These are phyloP conservation scores for Lemur catta DNA, from an alignment of 2,797 vertebrate species.

Conservation along the genomic window DNA sequence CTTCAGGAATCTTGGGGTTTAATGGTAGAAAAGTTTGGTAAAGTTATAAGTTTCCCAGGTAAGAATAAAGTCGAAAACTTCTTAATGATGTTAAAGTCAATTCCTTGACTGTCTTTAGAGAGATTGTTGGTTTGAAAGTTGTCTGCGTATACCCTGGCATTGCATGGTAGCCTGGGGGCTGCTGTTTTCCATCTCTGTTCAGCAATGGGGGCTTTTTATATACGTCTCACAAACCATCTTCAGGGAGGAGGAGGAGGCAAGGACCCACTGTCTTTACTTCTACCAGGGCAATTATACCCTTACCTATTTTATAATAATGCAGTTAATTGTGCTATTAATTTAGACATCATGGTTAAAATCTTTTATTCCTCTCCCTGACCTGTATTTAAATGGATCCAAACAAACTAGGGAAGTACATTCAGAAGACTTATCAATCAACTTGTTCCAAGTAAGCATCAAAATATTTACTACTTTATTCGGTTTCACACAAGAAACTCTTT, in stretches of 20 bases:
- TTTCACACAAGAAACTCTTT: constrained; percentile 40
- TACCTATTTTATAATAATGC: not conserved
- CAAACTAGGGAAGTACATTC: not conserved
- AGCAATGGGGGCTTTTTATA: not conserved
- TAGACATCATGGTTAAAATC: not conserved
- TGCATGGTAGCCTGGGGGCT: not conserved
- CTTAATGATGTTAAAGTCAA: not conserved
- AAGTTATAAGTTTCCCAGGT: not conserved
- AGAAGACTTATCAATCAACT: not conserved
- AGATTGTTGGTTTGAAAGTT: not conserved
- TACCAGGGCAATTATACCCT: not conserved
- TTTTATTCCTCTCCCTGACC: not conserved
- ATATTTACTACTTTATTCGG: constrained; percentile 44
- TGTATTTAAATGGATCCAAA: not conserved
- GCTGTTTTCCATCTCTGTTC: not conserved
- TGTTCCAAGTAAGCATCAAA: not conserved
- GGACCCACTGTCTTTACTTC: not conserved
- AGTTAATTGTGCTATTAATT: not conserved
- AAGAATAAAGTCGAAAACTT: not conserved
- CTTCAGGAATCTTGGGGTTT: not conserved
- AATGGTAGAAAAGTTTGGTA: not conserved
- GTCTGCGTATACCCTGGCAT: not conserved
- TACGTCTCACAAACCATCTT: not conserved
- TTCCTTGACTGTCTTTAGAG: not conserved
- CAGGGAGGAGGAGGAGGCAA: not conserved